These are phyloP conservation scores for Rhyacichthys aspro DNA, from an alignment of 2,797 vertebrate species.

Conservation along the genomic window DNA sequence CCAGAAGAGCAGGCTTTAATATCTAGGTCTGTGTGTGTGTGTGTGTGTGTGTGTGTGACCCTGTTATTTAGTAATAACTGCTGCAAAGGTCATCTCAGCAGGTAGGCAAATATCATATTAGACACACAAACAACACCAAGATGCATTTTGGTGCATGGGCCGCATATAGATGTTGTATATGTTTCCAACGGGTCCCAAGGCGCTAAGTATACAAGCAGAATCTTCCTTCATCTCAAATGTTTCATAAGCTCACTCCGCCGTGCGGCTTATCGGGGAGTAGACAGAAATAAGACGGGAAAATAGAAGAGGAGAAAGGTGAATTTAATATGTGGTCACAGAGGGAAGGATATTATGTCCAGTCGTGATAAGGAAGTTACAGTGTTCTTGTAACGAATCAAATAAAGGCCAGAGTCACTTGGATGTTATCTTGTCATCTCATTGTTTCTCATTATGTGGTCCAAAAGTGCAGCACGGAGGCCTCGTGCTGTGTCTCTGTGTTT, in stretches of 20 bases:
- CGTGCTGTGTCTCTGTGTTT: background rate
- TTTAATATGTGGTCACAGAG: conserved; percentile 26
- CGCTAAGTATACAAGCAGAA: conserved; percentile 5
- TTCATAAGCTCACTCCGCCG: conserved; percentile 21
- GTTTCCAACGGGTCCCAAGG: no score
- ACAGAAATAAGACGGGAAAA: background rate
- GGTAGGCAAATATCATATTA: conserved; percentile 11
- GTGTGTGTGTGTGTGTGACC: conserved; percentile 1
- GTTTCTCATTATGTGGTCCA: background rate
- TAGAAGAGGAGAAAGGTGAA: conserved; percentile 12
- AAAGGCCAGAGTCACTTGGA: background rate
- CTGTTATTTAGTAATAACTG: conserved; percentile 23
- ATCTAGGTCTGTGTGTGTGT: conserved; percentile 19
- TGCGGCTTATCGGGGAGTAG: conserved; percentile 30
- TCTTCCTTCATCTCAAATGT: conserved; percentile 21
- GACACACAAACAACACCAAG: background rate
- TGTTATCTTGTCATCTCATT: background rate
- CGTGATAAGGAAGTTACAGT: conserved; percentile 14
- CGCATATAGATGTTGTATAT: background rate
- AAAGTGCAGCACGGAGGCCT: background rate
- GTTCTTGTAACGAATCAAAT: conserved; percentile 9
- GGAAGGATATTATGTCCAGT: conserved; percentile 7
- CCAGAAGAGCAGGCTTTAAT: conserved; percentile 33
- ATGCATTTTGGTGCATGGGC: background rate
- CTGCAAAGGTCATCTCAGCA: conserved; percentile 23